Base-by-base conservation (phyloP, 35 echinoderm and acorn worm species). In the Diadema setosum region DNA sequence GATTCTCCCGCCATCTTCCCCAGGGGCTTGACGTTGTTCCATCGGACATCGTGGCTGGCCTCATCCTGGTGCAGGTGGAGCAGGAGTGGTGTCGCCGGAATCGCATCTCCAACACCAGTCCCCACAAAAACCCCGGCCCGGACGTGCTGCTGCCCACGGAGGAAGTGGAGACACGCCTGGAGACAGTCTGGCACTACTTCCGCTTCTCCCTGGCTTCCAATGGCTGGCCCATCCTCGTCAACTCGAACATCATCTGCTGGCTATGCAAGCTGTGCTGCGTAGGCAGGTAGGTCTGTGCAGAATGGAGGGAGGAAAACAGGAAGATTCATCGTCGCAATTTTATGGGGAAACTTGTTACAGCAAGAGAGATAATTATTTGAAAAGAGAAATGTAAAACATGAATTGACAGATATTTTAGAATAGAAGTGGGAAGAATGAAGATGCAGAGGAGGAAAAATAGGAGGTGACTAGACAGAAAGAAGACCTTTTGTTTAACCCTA, bases 11-110 rank as follows among this genome's bases (percentile, higher is more conserved):
- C 25, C n/a, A 40, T 40, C 36, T 23, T 40, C 12, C 2, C 4
- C 70, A 98, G 96, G 85, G 85, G 31, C 37, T 94, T 29, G 92
- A 98, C 42, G 58, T 94, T 15, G 96, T 98, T 23, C 85, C 88
- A 25, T 98, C 96, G 56, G 96, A 98, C 46, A 87, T 98, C 30
- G 92, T 89, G 17, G 96, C 96, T 17, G 96, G 96, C 3, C 85
- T 98, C 9, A 90, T 94, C 39, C 85, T 98, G 5, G 81, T 98
- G 49, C 92, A 94, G 41, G 80, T 91, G 21, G 96, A 98, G 42
- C 96, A 98, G 60, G 67, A 91, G 61, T 52, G 87, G 15, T 61
- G 63, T 8, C 86, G 83, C 58, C 64, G 70, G 11, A 27, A 85
- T 29, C 81, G 88, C 23, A 56, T 94, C 17, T 57, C 81, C 17